These are phyloP conservation scores for Neocrepidodera transversa DNA, from an alignment of 2,888 invertebrate genomes.

Conservation along the genomic window DNA sequence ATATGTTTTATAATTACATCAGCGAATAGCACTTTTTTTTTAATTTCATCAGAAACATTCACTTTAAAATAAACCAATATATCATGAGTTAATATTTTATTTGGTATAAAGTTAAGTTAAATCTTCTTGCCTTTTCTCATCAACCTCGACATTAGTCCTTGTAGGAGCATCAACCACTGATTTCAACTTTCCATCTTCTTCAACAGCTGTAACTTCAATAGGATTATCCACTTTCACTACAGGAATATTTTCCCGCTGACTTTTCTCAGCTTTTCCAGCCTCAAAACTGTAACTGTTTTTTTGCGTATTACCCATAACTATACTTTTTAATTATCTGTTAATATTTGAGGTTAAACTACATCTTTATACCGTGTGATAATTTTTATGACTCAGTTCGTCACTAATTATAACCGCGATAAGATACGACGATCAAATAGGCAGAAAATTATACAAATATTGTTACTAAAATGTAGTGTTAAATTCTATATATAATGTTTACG, in stretches of 20 bases:
- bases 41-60: neutral
- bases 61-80: no score
- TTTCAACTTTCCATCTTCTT: conserved; percentile 6
- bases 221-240: conserved; percentile 8
- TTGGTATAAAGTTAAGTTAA: conserved; percentile 22
- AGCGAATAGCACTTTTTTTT: no score
- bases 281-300: conserved; percentile 22
- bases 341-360: conserved; percentile 17
- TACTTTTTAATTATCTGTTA: conserved; percentile 10
- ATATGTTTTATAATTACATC: no score
- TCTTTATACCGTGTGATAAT: conserved; percentile 24
- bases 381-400: conserved; percentile 20
- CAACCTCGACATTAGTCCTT: conserved; percentile 32
- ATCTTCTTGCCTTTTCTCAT: conserved; percentile 37
- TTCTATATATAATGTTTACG: neutral
- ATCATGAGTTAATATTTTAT: no score
- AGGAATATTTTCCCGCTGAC: neutral
- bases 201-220: conserved; percentile 4
- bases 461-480: conserved; percentile 10
- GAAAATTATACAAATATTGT: conserved; percentile 27
- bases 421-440: conserved; percentile 32
- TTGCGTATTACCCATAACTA: conserved; percentile 20
- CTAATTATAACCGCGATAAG: conserved; percentile 35
- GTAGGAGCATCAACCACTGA: conserved; percentile 34
- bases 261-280: neutral